Percentiles rank a stretch among this genome's conserved stretches.
These are phyloP conservation scores for Spondyliosoma cantharus DNA, from an alignment of 2,797 vertebrate species.

Conservation along the genomic window DNA sequence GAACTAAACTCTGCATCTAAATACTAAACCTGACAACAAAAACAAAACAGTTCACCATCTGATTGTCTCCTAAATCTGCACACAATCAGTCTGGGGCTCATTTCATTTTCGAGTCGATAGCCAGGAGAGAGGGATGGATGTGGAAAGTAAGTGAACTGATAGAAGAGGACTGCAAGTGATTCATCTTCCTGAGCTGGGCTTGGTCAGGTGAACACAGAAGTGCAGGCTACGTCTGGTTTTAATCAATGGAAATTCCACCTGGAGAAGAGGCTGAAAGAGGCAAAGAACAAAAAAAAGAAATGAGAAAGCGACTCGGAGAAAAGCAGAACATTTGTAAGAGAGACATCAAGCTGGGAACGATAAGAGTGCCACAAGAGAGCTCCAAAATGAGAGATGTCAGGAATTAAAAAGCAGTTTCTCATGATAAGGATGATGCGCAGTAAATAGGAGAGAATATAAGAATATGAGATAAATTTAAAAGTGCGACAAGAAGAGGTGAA, in stretches of 20 bases:
- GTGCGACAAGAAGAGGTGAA: conserved; percentile 64
- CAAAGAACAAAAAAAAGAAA: conserved; percentile 47
- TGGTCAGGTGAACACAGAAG: conserved; percentile 68
- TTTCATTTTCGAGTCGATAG: conserved; percentile 51
- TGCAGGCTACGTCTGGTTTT: conserved; percentile 71
- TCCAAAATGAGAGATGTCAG: conserved; percentile 20
- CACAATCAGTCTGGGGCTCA: conserved; percentile 45
- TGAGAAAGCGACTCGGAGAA: conserved; percentile 69
- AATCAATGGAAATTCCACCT: conserved; percentile 81
- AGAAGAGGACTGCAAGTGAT: conserved; percentile 61
- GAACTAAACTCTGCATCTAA: not conserved
- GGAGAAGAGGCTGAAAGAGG: conserved; percentile 69
- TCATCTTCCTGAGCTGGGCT: conserved; percentile 69
- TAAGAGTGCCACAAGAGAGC: conserved; percentile 22
- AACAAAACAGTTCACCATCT: not conserved
- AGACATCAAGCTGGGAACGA: conserved; percentile 78
- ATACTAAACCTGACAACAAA: conserved; percentile 3
- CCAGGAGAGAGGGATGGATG: conserved; percentile 40
- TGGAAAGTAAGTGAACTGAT: conserved; percentile 49
- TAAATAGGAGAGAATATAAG: conserved; percentile 57
- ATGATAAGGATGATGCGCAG: conserved; percentile 37
- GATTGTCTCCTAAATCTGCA: conserved; percentile 42
- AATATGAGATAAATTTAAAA: conserved; percentile 78
- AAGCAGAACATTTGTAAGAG: conserved; percentile 72
- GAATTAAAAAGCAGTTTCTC: conserved; percentile 46